Percentiles rank a stretch among this genome's conserved stretches.
These are phyloP conservation scores for Timema podura DNA, from an alignment of 2,888 invertebrate genomes.

Conservation along the genomic window DNA sequence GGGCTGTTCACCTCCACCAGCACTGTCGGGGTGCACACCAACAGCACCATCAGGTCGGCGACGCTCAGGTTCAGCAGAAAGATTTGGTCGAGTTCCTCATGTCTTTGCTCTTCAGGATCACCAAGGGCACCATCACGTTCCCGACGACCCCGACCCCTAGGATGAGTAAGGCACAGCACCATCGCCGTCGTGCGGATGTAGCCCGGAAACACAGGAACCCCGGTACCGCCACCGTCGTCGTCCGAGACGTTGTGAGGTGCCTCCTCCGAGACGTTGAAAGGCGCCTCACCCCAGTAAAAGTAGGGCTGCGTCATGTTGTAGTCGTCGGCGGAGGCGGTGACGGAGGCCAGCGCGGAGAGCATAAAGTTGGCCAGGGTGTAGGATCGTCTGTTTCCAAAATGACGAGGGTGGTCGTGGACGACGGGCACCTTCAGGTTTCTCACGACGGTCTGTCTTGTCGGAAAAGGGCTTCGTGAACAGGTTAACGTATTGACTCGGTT, in stretches of 20 bases:
- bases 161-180: constrained; percentile 79
- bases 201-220: constrained; percentile 57
- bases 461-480: too few relatives aligned
- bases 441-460: too few relatives aligned
- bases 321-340: constrained; percentile 7
- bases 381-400: too few relatives aligned
- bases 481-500: too few relatives aligned
- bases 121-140: constrained; percentile 89
- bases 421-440: too few relatives aligned
- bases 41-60: constrained; percentile 84
- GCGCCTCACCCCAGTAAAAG: too few relatives aligned
- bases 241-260: constrained; percentile 14
- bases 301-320: constrained; percentile 10
- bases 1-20: constrained; percentile 89
- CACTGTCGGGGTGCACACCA: constrained; percentile 90
- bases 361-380: neutral
- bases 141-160: constrained; percentile 88
- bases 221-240: constrained; percentile 15
- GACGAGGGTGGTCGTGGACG: too few relatives aligned
- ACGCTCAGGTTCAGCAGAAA: constrained; percentile 91
- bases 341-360: constrained; percentile 6
- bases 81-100: constrained; percentile 91
- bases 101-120: constrained; percentile 86
- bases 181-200: constrained; percentile 87
- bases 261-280: too few relatives aligned